phyloP scores from a whole-genome alignment of 2,797 vertebrate species.

The Argentina silus region DNA sequence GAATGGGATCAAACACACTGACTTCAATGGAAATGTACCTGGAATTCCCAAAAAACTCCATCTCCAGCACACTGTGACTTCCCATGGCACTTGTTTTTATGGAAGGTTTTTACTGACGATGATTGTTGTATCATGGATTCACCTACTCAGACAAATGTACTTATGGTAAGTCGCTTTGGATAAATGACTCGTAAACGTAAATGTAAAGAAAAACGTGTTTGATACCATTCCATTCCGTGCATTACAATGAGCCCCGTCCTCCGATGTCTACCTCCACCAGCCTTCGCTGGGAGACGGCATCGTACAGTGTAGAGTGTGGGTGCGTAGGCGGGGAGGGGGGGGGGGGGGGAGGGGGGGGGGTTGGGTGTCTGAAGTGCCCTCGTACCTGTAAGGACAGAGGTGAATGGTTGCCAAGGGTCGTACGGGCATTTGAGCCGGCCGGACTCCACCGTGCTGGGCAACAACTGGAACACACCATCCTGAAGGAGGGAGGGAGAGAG shows the following conservation, averaged over 20 bases:
- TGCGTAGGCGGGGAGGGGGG: background rate
- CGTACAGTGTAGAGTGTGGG: background rate
- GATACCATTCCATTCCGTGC: too few relatives aligned
- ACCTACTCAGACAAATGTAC: too few relatives aligned
- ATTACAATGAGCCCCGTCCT: background rate
- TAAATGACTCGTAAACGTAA: too few relatives aligned
- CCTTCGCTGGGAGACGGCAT: background rate
- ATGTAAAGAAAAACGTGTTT: too few relatives aligned
- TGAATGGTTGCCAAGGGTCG: conserved; percentile 92
- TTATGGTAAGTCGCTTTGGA: too few relatives aligned
- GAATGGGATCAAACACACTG: too few relatives aligned
- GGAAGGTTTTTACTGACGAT: too few relatives aligned
- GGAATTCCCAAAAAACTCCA: background rate
- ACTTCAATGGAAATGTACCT: too few relatives aligned
- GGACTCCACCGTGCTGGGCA: conserved; percentile 86
- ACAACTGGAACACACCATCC: conserved; percentile 86
- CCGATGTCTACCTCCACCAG: background rate
- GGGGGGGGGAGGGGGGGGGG: background rate
- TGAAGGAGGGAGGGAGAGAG: conserved; percentile 52
- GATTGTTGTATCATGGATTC: too few relatives aligned
- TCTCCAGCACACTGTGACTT: background rate
- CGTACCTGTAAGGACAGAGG: conserved; percentile 93
- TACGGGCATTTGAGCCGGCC: conserved; percentile 97
- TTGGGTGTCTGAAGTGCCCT: conserved; percentile 48
- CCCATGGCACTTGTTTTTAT: too few relatives aligned